A percentile compares a stretch with the other conserved stretches of the same genome.
Conservation (phyloP, 2,888 invertebrate genomes). For the Heliconius hortense region DNA sequence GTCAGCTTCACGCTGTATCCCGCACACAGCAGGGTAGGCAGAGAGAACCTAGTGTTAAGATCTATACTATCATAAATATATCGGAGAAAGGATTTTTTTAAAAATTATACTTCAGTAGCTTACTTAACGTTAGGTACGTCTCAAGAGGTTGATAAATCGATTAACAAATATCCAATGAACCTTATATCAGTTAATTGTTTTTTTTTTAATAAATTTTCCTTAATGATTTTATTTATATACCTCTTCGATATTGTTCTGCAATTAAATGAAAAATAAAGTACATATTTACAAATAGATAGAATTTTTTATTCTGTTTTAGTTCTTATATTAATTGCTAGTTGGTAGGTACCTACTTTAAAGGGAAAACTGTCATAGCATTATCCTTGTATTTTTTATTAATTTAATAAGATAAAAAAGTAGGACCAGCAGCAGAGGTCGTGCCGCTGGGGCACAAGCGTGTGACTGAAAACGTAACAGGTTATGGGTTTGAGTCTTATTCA, state of each 20-base stretch:
- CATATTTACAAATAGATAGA: background rate
- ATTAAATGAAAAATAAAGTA: background rate
- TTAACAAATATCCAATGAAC: constrained; percentile 4
- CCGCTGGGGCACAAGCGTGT: too few species aligned
- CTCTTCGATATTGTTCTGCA: background rate
- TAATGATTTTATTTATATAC: constrained; percentile 14
- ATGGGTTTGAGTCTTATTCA: too few species aligned
- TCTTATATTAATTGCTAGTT: background rate
- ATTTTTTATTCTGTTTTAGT: background rate
- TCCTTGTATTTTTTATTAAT: constrained; percentile 4
- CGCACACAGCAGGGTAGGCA: too few species aligned
- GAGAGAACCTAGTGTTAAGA: too few species aligned
- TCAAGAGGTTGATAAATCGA: background rate
- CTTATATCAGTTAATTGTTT: constrained; percentile 4
- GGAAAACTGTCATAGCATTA: background rate
- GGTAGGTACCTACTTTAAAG: background rate
- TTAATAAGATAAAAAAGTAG: too few species aligned
- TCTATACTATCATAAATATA: too few species aligned
- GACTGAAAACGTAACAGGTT: too few species aligned
- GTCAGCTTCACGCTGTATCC: too few species aligned
- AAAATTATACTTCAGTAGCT: background rate
- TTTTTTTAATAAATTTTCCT: constrained; percentile 10
- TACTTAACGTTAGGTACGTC: background rate
- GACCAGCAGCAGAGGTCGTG: too few species aligned
- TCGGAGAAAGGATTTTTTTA: background rate